Evolutionary conservation across 2,113 vertebrate species (phyloP), one percentile per base, ranked within the genome.

Genomic region (Anhinga anhinga): DNA sequence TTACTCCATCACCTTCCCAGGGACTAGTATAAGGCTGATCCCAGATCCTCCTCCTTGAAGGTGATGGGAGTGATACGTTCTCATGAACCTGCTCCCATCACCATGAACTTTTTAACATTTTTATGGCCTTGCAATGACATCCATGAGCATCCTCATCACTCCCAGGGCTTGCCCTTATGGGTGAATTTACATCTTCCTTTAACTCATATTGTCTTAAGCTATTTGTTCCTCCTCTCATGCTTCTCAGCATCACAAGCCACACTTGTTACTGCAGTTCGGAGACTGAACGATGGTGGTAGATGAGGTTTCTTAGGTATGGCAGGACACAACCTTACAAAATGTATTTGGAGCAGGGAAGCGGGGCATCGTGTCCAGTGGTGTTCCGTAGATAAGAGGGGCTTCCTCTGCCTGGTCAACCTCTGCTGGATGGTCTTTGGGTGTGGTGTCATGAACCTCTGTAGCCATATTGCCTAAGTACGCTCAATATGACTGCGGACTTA

Each of bases 191-290:
- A 44, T 59, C 52, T 63, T 69, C 15, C 20, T 44, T 30, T 58
- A 13, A 7, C 38, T 8, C 6, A 2, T 58, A 15, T 3, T 61
- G 13, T 66, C 42, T 53, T 44, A 25, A 29, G 15, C 13, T 27
- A 3, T 70, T 40, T 85, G 12, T 62, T 52, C 20, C 29, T 12
- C 47, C 27, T 6, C 0, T 29, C 1, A 1, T 11, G 4, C 25
- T 61, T 50, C 40, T 90, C 42, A 26, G 6, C 22, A 13, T 50
- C 72, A 36, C 55, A 45, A 11, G 15, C 38, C 53, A 4, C 15
- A 5, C n/a, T 50, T 74, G 5, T 25, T 80, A 34, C 30, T 73
- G 53, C 49, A 26, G 21, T 73, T 67, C 26, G 59, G 27, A 13
- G 62, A 27, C 15, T 44, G 79, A 53, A 22, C 26, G 7, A 4